Evolutionary conservation across 1,140 invertebrate genomes (phyloP).

Genomic region (Thrips palmi): DNA sequence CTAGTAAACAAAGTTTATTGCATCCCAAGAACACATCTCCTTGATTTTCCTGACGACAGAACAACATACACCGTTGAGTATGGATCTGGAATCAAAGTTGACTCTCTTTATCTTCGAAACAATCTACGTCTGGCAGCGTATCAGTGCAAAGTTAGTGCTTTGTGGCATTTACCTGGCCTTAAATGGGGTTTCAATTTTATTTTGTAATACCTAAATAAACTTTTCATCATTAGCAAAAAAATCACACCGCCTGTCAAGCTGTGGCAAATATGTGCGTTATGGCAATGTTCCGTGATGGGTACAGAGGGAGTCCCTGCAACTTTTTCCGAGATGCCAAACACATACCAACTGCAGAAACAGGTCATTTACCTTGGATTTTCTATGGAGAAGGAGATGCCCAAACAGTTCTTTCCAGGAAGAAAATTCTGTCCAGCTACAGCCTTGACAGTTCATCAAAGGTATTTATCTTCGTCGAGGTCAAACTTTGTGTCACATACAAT

Average conservation of each 20-base stretch:
- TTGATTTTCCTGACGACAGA: slow-evolving; percentile 20
- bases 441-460: slow-evolving; percentile 26
- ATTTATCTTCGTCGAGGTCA: slow-evolving; percentile 9
- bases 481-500: neutral
- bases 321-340: slow-evolving; percentile 26
- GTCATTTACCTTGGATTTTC: slow-evolving; percentile 30
- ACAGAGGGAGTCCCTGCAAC: slow-evolving; percentile 22
- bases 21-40: slow-evolving; percentile 19
- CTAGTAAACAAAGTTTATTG: slow-evolving; percentile 24
- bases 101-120: slow-evolving; percentile 29
- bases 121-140: slow-evolving; percentile 27
- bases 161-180: slow-evolving; percentile 5
- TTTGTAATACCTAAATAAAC: neutral
- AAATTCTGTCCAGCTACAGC: slow-evolving; percentile 31
- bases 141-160: slow-evolving; percentile 29
- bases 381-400: slow-evolving; percentile 29
- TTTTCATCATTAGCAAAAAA: slow-evolving; percentile 22
- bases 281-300: slow-evolving; percentile 31
- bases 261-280: slow-evolving; percentile 50
- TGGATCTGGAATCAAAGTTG: slow-evolving; percentile 18
- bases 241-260: slow-evolving; percentile 39
- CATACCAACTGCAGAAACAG: slow-evolving; percentile 21
- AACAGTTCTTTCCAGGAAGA: slow-evolving; percentile 26
- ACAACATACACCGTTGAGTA: slow-evolving; percentile 24
- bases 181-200: slow-evolving; percentile 8